phyloP scores from a whole-genome alignment of 2,888 invertebrate genomes.

The Meandrusa payeni region DNA sequence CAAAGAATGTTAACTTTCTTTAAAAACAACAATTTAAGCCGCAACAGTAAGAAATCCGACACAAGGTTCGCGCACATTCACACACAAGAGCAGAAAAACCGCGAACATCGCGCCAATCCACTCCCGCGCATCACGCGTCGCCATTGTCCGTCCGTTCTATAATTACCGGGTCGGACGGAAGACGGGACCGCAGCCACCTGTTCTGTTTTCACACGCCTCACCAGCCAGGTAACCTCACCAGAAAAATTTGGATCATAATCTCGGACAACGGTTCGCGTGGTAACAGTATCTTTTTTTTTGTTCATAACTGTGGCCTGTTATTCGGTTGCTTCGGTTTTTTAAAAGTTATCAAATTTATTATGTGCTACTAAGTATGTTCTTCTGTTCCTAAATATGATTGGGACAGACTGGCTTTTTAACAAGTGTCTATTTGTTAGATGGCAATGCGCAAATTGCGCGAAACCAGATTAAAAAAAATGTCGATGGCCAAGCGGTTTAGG shows the following conservation, averaged over 20 bases:
- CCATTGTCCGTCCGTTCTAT: conserved; percentile 59
- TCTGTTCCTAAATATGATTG: conserved; percentile 14
- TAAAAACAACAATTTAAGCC: background rate
- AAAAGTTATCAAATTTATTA: conserved; percentile 13
- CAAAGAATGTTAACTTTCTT: background rate
- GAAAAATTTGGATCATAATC: conserved; percentile 43
- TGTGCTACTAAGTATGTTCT: too few relatives aligned
- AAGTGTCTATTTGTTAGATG: too few relatives aligned
- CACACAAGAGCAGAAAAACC: conserved; percentile 37
- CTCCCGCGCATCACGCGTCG: conserved; percentile 63
- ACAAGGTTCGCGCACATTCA: background rate
- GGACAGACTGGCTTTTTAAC: too few relatives aligned
- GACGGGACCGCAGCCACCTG: conserved; percentile 64
- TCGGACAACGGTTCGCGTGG: conserved; percentile 48
- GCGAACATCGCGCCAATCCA: conserved; percentile 39
- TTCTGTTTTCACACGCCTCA: conserved; percentile 75
- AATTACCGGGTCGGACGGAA: conserved; percentile 65
- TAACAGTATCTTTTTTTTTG: conserved; percentile 68
- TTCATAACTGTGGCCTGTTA: conserved; percentile 39
- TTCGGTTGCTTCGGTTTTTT: conserved; percentile 3
- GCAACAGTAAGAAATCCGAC: background rate
- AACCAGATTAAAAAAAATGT: too few relatives aligned
- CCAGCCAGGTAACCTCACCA: conserved; percentile 60
- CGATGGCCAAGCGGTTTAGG: too few relatives aligned
- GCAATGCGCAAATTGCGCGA: too few relatives aligned